Base-by-base conservation (phyloP, 2,888 invertebrate species). In the Meliscaeva auricollis region DNA sequence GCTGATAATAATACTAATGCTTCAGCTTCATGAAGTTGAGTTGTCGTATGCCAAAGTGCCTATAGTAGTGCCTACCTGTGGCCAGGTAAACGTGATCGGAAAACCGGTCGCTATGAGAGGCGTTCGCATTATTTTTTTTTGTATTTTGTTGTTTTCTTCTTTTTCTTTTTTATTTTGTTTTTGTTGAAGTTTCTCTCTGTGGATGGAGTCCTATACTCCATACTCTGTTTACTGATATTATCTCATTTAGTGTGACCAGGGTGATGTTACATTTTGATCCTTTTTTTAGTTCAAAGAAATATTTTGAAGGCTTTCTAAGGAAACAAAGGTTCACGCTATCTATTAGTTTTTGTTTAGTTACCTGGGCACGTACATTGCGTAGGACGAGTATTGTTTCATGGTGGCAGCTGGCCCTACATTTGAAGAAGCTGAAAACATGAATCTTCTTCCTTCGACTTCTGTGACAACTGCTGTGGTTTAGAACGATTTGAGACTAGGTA, bases 41-140 rank as follows among this genome's bases (percentile, higher is more conserved):
- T 72, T 80, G 85, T 81, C 75, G 84, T 84, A 75, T 79, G 79
- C 84, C 83, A 81, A 73, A 72, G 60, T 68, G 46, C 41, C 60
- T 54, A n/a, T n/a, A 32, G 30, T 15, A 20, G 41, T 62, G 62
- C 72, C 76, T 82, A 77, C 85, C 85, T 85, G 85, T 77, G 73
- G 69, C 72, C 84, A 80, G 72, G 74, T 76, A 85, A 80, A 76
- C 41, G 72, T 80, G 73, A 73, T 85, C 72, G 22, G 44, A 64
- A 85, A 85, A 85, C 85, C 85, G 80, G 85, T 85, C 80, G 64
- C 56, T 56, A 64, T 77, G 54, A 79, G 76, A 81, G 72, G 73
- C 76, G 80, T 80, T 80, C 48, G 76, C 46, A 69, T 80, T 58
- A 68, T 69, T 76, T 79, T 70, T 35, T 38, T 72, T 52, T 48